Conservation (phyloP, 2,888 invertebrate species). For the Deilephila elpenor region DNA sequence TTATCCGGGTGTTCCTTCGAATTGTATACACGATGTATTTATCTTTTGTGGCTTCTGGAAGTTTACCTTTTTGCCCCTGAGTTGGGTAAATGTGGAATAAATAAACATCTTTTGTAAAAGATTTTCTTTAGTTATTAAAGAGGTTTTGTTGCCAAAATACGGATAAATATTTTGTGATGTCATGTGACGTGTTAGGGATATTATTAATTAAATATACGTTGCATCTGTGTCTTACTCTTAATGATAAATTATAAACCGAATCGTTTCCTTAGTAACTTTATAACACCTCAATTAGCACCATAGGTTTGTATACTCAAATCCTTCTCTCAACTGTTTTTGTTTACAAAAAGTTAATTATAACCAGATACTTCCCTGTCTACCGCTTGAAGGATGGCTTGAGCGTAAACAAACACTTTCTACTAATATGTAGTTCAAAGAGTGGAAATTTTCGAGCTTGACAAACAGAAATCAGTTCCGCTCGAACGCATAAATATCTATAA, state of each 20-base stretch:
- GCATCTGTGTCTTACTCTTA: no score
- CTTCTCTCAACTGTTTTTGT: neutral
- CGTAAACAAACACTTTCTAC: conserved; percentile 20
- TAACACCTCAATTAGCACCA: neutral
- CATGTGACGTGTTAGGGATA: no score
- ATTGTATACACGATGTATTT: conserved; percentile 17
- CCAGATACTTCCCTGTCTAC: conserved; percentile 3
- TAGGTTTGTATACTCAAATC: neutral
- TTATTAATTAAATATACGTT: no score
- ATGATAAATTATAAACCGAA: neutral
- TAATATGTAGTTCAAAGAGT: conserved; percentile 22
- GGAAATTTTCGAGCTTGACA: conserved; percentile 11
- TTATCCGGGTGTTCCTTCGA: conserved; percentile 12
- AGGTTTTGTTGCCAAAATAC: neutral
- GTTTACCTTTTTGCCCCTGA: neutral
- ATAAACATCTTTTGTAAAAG: neutral
- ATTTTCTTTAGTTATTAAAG: neutral
- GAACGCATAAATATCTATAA: conserved; percentile 25
- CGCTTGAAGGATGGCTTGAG: neutral
- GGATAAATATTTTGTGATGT: no score
- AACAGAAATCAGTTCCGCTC: conserved; percentile 23
- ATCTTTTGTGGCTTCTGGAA: neutral
- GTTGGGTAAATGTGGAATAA: neutral
- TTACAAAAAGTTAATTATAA: conserved; percentile 2
- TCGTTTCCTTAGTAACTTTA: neutral